Conservation (phyloP, 1,140 invertebrate species). For the Ladona fulva region DNA sequence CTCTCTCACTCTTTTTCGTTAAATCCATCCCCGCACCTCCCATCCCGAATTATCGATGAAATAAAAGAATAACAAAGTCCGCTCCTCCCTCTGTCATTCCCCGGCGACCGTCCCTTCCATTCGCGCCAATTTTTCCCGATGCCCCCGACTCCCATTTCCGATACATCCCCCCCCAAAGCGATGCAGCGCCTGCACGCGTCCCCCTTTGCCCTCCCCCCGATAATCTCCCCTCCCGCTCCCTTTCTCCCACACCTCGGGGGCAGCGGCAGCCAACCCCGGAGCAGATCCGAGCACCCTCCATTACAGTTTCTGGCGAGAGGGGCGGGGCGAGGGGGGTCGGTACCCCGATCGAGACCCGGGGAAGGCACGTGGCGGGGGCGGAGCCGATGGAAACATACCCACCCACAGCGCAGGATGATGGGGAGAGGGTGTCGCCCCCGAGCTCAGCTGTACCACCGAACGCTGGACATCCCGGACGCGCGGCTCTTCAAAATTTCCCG, state of each 20-base stretch:
- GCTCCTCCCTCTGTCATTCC: background rate
- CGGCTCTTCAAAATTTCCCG: background rate
- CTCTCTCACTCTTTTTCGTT: background rate
- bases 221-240: background rate
- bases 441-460: background rate
- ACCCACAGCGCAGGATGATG: background rate
- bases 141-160: background rate
- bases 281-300: background rate
- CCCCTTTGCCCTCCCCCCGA: background rate
- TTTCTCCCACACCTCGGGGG: background rate
- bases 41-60: background rate
- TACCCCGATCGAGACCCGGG: background rate
- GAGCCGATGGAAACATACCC: background rate
- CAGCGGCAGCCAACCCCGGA: background rate
- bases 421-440: background rate
- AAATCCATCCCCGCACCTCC: background rate
- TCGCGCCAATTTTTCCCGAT: background rate
- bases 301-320: background rate
- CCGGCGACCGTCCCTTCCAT: background rate
- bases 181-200: background rate
- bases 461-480: background rate
- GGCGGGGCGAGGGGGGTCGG: background rate
- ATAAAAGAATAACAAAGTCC: slow-evolving; percentile 2
- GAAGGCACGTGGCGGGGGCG: background rate
- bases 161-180: background rate